Evolutionary conservation across 2,797 vertebrate species (phyloP).

Genomic region (Lepilemur ruficaudatus): DNA sequence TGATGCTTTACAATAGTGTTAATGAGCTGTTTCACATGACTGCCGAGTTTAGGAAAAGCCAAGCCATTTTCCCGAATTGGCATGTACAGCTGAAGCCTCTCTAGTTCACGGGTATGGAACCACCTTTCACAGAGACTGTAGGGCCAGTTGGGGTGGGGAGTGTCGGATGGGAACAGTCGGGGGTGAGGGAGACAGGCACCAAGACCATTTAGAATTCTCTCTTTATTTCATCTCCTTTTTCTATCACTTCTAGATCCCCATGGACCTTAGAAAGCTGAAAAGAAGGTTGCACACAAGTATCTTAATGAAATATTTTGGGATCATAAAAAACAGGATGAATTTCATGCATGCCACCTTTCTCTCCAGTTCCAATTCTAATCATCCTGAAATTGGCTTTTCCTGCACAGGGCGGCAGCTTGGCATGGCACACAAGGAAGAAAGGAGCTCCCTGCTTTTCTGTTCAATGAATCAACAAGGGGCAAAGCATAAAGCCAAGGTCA

Average conservation of each 20-base stretch:
- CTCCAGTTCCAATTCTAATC: not conserved
- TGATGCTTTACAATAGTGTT: not conserved
- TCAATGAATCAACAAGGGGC: not conserved
- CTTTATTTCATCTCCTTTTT: not conserved
- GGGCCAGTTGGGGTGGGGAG: not conserved
- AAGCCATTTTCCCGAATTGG: not conserved
- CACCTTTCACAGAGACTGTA: not conserved
- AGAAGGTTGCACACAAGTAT: not conserved
- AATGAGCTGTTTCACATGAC: not conserved
- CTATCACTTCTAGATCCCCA: not conserved
- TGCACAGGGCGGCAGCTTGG: not conserved
- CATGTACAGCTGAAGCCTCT: not conserved
- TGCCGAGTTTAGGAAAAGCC: not conserved
- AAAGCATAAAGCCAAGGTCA: not conserved
- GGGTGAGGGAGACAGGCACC: not conserved
- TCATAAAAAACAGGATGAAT: not conserved
- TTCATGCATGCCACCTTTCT: not conserved
- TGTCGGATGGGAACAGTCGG: not conserved
- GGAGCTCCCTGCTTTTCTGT: not conserved
- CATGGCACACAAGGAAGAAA: not conserved
- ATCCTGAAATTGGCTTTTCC: not conserved
- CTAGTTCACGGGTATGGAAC: not conserved
- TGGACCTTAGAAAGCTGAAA: not conserved
- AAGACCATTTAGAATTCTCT: too few relatives aligned
- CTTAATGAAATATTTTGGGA: not conserved